Evolutionary conservation across 2,797 vertebrate genomes (phyloP), one percentile per base, ranked within the genome.

Genomic region (Ctenochaetus hawaiiensis): DNA sequence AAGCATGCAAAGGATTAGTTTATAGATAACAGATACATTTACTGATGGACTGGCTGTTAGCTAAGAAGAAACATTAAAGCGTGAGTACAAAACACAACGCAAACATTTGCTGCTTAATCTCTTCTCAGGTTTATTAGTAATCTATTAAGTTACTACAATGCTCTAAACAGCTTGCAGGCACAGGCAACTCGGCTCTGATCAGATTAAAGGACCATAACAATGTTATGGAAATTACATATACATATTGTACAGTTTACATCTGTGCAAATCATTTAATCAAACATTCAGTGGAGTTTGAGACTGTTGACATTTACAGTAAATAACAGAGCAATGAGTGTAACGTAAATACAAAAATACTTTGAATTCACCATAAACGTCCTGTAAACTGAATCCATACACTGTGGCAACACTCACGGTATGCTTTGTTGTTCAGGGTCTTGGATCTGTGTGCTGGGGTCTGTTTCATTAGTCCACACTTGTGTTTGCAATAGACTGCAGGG

Each of bases 401-500:
- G 57, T 48, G 64, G 53, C 13, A 74, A 78, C 65, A 73, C 23
- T 39, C 61, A 52, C 59, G 43, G 20, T 43, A 18, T 81, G 54
- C 70, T 71, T 45, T 78, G 23, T 66, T 73, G 26, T 41, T 58
- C 23, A 67, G 44, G 22, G 2, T 67, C 59, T 78, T 78, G 71
- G 63, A 76, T 80, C 17, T 11, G 45, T 20, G 12, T 6, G 2
- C 39, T 72, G 52, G 30, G 63, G 16, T 77, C 61, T 65, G 13
- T 72, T 59, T 75, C 39, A 49, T 63, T 34, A 69, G 56, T 26
- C 43, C 26, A 69, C 14, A 18, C 51, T 67, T 39, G 26, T n/a
- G 30, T n/a, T 0, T 52, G 56, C 48, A 11, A 70, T 26, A 77
- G 66, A 75, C 78, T 65, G 86, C 39, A 77, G 60, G 51, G 80